Evolutionary conservation across 64 coral and sea anemone genomes (phyloP), one percentile per base, ranked within the genome.

Genomic region (Stylophora pistillata): DNA sequence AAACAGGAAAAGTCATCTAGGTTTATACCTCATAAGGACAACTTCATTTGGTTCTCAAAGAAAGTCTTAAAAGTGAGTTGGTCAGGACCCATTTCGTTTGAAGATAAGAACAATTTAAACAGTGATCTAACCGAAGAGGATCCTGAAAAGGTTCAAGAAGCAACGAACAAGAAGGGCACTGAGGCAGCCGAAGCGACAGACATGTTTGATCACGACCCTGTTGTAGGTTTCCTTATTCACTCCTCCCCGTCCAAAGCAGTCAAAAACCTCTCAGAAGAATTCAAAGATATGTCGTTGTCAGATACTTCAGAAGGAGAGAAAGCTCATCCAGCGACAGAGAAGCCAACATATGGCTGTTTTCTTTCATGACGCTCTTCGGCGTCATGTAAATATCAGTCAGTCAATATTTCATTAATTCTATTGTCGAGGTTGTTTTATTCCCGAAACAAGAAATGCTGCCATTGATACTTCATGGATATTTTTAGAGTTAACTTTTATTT

Each of bases 121-220:
- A 47, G 32, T 47, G 31, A 82, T 14, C 16, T 82, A 64, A 59
- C 28, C 21, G 64, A 82, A 59, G 31, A 63, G 15, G 78, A 82
- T 34, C 57, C 63, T 15, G 3, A 34, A 47, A 30, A 63, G 6
- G 58, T 64, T 16, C 1, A 0, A 7, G 64, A 68, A 68, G 25
- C 25, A 20, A 20, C 30, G 15, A 5, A 82, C 3, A 30, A 9
- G 17, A 79, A 47, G 7, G 37, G 3, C 3, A 47, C 37, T 47
- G 37, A 47, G 7, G 0, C 52, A 52, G 52, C 31, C 10, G 14
- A 63, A 9, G 21, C 15, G 29, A 82, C 30, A 65, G 58, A 82
- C 2, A 3, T 82, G 58, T 41, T 82, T 58, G 59, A 82, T 18
- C 78, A 82, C 32, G 78, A 82, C 30, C 58, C 78, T 20, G 64